Percentiles rank a stretch among this genome's conserved stretches.
These are phyloP conservation scores for Sminthurinus aureus DNA, from an alignment of 2,888 invertebrate genomes.

Conservation along the genomic window DNA sequence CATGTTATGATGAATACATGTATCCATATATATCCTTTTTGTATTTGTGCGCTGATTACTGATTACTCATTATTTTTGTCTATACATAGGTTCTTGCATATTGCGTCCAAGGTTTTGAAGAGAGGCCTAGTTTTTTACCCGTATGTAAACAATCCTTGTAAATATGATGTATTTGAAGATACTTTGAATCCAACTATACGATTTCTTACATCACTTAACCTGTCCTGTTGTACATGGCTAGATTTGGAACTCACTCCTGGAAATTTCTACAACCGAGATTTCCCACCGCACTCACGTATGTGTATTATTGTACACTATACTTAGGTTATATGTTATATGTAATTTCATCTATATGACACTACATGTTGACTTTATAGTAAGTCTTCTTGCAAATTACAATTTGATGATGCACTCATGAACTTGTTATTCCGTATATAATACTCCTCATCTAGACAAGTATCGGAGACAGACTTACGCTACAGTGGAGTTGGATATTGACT, in stretches of 20 bases:
- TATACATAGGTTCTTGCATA: slow-evolving; percentile 41
- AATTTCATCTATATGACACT: too few species aligned
- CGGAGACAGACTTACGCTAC: slow-evolving; percentile 46
- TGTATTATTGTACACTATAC: too few species aligned
- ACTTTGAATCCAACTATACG: slow-evolving; percentile 48
- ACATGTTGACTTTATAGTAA: too few species aligned
- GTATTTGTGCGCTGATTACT: background rate
- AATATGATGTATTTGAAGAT: slow-evolving; percentile 48
- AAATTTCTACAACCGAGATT: background rate
- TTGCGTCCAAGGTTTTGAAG: slow-evolving; percentile 40
- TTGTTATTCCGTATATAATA: background rate
- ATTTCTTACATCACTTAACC: slow-evolving; percentile 48
- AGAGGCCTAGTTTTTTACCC: slow-evolving; percentile 36
- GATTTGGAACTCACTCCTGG: slow-evolving; percentile 32
- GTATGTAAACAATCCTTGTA: slow-evolving; percentile 30
- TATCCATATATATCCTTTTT: background rate
- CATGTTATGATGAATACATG: background rate
- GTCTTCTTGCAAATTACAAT: too few species aligned
- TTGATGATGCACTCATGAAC: background rate
- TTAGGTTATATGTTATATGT: too few species aligned
- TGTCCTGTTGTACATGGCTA: slow-evolving; percentile 51
- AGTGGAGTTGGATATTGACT: slow-evolving; percentile 52
- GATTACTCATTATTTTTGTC: slow-evolving; percentile 6
- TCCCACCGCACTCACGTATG: too few species aligned
- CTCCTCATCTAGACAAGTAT: too few species aligned